These are phyloP conservation scores for Platorchestia sp. DNA, from an alignment of 1,140 invertebrate genomes.

Conservation along the genomic window DNA sequence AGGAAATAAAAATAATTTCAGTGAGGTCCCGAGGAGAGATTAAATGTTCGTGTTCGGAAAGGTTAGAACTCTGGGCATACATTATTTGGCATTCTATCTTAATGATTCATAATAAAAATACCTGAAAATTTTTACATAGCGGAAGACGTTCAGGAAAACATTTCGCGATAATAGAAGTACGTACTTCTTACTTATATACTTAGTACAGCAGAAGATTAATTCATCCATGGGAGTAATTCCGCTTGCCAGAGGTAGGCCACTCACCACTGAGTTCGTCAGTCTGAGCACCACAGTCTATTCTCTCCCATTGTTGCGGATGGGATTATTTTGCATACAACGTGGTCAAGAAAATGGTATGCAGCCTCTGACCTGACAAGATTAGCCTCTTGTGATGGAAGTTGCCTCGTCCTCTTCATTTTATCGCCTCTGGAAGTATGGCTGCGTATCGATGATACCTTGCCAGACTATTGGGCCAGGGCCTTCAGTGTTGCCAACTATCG, in stretches of 20 bases:
- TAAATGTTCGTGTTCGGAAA: too few relatives aligned
- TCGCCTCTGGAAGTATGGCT: not conserved
- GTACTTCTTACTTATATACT: not conserved
- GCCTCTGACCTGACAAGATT: not conserved
- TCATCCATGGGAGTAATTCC: not conserved
- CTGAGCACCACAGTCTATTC: not conserved
- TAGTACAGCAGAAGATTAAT: not conserved
- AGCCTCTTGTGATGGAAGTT: constrained; percentile 6
- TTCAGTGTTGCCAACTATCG: not conserved
- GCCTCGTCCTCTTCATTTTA: not conserved
- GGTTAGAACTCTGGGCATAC: too few relatives aligned
- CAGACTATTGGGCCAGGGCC: not conserved
- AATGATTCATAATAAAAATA: too few relatives aligned
- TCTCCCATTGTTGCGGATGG: not conserved
- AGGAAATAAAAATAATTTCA: too few relatives aligned
- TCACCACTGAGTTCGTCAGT: too few relatives aligned
- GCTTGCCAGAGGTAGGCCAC: too few relatives aligned
- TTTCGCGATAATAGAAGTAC: not conserved
- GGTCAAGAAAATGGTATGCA: not conserved
- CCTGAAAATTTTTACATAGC: too few relatives aligned
- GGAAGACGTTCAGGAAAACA: not conserved
- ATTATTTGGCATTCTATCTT: too few relatives aligned
- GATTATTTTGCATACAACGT: not conserved
- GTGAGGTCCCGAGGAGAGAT: too few relatives aligned
- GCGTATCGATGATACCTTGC: not conserved